phyloP scores from a whole-genome alignment of 2,113 vertebrate genomes.

The Chlamydotis undulata region DNA sequence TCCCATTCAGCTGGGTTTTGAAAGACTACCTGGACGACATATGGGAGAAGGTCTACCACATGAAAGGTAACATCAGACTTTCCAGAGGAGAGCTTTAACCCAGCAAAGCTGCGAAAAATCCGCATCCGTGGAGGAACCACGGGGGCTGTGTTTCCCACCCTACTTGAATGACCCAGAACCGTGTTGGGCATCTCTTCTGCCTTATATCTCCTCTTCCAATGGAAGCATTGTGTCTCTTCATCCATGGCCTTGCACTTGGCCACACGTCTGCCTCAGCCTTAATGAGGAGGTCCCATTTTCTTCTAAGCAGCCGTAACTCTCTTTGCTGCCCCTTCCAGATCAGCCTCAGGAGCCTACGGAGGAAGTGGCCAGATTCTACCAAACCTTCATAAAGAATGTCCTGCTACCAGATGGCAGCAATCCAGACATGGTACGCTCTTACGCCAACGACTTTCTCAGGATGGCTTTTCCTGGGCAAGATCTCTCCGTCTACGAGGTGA shows the following conservation, averaged over 20 bases:
- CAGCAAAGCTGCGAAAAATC: neutral
- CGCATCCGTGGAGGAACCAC: neutral
- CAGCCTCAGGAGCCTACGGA: neutral
- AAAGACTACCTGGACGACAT: neutral
- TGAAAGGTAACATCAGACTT: neutral
- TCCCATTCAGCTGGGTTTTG: neutral
- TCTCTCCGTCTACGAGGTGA: neutral
- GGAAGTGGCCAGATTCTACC: neutral
- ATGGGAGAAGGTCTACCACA: neutral
- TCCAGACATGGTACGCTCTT: neutral
- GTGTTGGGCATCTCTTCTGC: neutral
- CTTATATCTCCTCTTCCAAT: neutral
- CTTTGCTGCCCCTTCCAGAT: neutral
- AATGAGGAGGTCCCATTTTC: neutral
- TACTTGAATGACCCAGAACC: neutral
- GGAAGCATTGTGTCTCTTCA: neutral
- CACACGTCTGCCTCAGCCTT: too few relatives aligned
- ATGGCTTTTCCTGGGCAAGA: neutral
- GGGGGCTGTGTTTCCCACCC: neutral
- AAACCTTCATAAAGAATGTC: neutral
- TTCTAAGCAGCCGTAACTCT: too few relatives aligned
- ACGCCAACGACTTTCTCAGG: neutral
- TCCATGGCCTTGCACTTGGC: neutral
- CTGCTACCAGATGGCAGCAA: neutral
- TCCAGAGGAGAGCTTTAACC: neutral